Evolutionary conservation across 2,797 vertebrate species (phyloP).

Genomic region (Peromyscus attwateri): DNA sequence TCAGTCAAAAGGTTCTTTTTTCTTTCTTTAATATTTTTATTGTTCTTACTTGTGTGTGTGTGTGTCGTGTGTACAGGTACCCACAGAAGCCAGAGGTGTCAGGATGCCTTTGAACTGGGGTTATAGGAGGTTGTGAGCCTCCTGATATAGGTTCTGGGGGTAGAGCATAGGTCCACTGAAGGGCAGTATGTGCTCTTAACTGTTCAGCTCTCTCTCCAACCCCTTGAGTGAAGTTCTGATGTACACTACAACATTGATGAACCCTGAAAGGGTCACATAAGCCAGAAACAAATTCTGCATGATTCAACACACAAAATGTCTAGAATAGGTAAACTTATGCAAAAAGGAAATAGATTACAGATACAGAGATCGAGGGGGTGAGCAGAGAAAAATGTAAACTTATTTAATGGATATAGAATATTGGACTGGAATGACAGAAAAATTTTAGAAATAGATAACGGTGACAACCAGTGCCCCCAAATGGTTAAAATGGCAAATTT

Average conservation of each 20-base stretch:
- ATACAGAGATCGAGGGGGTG: background rate
- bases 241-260: background rate
- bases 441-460: constrained; percentile 18
- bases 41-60: background rate
- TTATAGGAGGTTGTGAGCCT: background rate
- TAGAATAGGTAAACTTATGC: background rate
- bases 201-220: background rate
- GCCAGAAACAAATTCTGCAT: background rate
- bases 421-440: background rate
- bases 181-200: background rate
- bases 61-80: background rate
- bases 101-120: background rate
- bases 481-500: background rate
- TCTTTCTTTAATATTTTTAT: background rate
- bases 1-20: background rate
- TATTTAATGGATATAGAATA: background rate
- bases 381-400: background rate
- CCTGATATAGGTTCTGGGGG: background rate
- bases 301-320: background rate
- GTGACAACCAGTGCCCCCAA: background rate
- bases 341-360: background rate
- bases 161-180: background rate
- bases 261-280: background rate
- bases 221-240: background rate
- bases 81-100: background rate